These are phyloP conservation scores for Trichoplusia ni DNA, from an alignment of 1,140 invertebrate species.

Conservation along the genomic window DNA sequence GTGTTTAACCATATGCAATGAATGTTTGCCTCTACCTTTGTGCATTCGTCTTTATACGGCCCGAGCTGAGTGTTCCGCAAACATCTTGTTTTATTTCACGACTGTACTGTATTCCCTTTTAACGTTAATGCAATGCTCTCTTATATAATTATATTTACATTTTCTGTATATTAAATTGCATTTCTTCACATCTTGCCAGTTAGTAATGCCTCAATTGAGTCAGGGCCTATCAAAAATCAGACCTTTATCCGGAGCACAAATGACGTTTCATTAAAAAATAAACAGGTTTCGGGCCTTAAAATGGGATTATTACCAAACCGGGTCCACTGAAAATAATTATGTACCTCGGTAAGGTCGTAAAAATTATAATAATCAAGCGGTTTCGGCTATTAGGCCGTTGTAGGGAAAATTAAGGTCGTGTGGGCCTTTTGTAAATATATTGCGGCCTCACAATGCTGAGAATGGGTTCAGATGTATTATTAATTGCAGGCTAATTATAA, in stretches of 20 bases:
- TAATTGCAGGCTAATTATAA: background rate
- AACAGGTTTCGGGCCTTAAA: background rate
- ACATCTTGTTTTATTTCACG: too few relatives aligned
- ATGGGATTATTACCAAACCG: conserved; percentile 1
- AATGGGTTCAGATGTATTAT: background rate
- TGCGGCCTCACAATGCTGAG: background rate
- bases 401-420: conserved; percentile 5
- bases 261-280: background rate
- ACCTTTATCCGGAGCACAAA: background rate
- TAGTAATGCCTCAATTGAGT: too few relatives aligned
- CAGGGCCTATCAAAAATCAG: background rate
- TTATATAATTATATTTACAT: too few relatives aligned
- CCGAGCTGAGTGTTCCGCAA: too few relatives aligned
- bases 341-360: conserved; percentile 4
- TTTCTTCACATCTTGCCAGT: too few relatives aligned
- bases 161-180: too few relatives aligned
- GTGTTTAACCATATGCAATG: too few relatives aligned
- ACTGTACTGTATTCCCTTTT: too few relatives aligned
- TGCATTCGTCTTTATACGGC: too few relatives aligned
- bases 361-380: conserved; percentile 21
- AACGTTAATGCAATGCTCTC: too few relatives aligned
- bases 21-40: too few relatives aligned
- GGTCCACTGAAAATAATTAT: conserved; percentile 13
- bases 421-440: conserved; percentile 20
- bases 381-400: conserved; percentile 6